Evolutionary conservation across 2,113 vertebrate species (phyloP), one percentile per base, ranked within the genome.

Genomic region (Ammodytes dubius): DNA sequence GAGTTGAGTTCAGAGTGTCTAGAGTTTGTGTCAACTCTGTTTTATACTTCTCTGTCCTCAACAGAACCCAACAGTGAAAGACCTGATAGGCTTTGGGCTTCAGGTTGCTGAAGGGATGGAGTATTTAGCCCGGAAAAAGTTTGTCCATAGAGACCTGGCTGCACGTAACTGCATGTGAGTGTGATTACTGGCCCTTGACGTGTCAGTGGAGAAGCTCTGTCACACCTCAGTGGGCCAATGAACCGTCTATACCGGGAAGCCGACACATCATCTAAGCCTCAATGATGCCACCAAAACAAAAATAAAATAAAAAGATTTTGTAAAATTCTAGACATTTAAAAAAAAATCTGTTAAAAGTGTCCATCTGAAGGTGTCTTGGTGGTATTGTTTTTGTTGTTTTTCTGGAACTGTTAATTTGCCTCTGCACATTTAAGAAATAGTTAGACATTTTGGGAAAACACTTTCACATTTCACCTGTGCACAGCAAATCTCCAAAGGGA

Each of bases 131-230:
- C 94, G 96, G 74, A 97, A 95, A 87, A 99, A 99, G 78, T 99
- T 99, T 89, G 98, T 99, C 61, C 98, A 99, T 88, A 93, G 98
- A 89, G 98, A 99, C 86, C 93, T 99, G 82, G 98, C 98, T 6
- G 98, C 98, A 39, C 96, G 98, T 57, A 99, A 99, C 93, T 99
- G 98, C 96, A 99, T 99, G 98, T 99, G 83, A 97, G 98, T 92
- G 72, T 73, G 71, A 64, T 60, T 68, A 57, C 58, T 53, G 45
- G 27, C 35, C 61, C 4, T 3, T 58, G 50, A 67, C 39, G 19
- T 40, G 15, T 50, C 37, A 52, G 39, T 42, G 42, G 70, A 74
- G 39, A 58, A 10, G 27, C 47, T 71, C 43, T 69, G 64, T 45
- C 59, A 61, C 43, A 37, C 14, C 11, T 3, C 14, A 57, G 19